Evolutionary conservation across 2,888 invertebrate genomes (phyloP).

Genomic region (Drosophila robusta): DNA sequence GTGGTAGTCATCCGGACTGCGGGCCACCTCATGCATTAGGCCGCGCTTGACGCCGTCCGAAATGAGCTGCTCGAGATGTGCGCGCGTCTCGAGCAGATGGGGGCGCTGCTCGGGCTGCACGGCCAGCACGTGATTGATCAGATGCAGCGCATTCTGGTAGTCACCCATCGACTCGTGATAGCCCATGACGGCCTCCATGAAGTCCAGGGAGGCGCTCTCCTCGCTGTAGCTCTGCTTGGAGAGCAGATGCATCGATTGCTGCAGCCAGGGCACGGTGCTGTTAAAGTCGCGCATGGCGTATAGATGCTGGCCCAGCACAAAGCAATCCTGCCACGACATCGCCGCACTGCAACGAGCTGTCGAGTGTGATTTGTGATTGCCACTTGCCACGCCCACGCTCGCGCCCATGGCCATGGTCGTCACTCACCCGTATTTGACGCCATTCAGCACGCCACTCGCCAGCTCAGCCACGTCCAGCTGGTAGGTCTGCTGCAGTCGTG

Average conservation of each 20-base stretch:
- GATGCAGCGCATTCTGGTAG: conserved; percentile 91
- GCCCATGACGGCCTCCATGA: conserved; percentile 75
- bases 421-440: conserved; percentile 91
- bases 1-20: conserved; percentile 62
- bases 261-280: conserved; percentile 97
- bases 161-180: conserved; percentile 86
- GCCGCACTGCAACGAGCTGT: conserved; percentile 86
- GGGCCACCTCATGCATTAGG: conserved; percentile 61
- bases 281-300: conserved; percentile 94
- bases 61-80: conserved; percentile 93
- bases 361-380: conserved; percentile 43
- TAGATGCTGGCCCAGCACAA: conserved; percentile 95
- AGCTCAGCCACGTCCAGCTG: conserved; percentile 93
- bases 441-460: conserved; percentile 93
- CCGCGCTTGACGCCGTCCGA: conserved; percentile 83
- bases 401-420: not conserved
- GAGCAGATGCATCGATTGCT: conserved; percentile 92
- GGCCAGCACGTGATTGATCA: conserved; percentile 93
- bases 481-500: conserved; percentile 97
- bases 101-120: conserved; percentile 91
- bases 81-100: conserved; percentile 93
- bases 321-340: conserved; percentile 95
- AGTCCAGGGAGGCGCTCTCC: conserved; percentile 69
- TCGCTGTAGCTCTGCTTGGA: conserved; percentile 86
- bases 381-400: conserved; percentile 21